These are phyloP conservation scores for Phytoseiulus persimilis DNA, from an alignment of 2,888 invertebrate species.

Conservation along the genomic window DNA sequence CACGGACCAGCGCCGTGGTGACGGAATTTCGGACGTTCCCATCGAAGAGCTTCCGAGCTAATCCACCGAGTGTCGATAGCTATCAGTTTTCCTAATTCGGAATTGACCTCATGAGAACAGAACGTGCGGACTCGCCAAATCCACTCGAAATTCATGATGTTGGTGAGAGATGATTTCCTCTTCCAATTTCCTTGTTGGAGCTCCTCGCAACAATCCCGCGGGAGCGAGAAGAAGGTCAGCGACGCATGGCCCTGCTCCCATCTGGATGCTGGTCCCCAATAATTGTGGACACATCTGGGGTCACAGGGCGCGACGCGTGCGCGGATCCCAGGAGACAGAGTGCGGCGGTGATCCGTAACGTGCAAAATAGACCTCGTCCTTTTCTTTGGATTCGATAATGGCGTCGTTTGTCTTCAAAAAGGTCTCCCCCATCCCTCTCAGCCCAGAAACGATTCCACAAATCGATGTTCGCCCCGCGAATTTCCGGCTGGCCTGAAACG, in stretches of 20 bases:
- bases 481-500: background rate
- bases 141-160: too few relatives aligned
- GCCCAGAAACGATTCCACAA: background rate
- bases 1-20: background rate
- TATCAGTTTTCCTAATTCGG: too few relatives aligned
- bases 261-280: background rate
- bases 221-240: background rate
- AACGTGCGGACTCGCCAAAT: too few relatives aligned
- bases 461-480: background rate
- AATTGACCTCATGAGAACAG: too few relatives aligned
- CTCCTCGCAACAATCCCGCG: background rate
- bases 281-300: background rate
- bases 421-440: background rate
- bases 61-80: too few relatives aligned
- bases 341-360: conserved; percentile 31
- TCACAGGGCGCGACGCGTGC: background rate
- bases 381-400: conserved; percentile 37
- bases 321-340: background rate
- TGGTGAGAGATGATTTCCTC: background rate
- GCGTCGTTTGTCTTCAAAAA: conserved; percentile 33
- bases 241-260: background rate
- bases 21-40: background rate
- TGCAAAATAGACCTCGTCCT: conserved; percentile 33
- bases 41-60: background rate
- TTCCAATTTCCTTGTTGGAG: background rate